Evolutionary conservation across 2,113 vertebrate species (phyloP), one percentile per base, ranked within the genome.

Genomic region (Jacana jacana): DNA sequence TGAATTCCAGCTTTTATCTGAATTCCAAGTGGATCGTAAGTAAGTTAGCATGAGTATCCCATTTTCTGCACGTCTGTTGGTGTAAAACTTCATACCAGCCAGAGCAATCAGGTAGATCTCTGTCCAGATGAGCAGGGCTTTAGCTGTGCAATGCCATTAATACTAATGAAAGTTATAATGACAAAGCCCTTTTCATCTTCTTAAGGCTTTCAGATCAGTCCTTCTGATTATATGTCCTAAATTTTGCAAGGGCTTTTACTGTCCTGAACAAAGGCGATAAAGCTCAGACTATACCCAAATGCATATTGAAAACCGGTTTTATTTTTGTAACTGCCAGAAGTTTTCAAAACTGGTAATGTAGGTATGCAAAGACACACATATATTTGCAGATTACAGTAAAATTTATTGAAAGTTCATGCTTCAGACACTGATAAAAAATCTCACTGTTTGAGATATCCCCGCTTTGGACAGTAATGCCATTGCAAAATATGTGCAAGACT

Each of bases 111-210:
- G 48, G 9, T 52, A 6, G 42, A 69, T 77, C 58, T 60, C 40
- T 69, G 25, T 33, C 39, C 27, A 65, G 33, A 96, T 23, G 14
- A 89, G 15, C 42, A 54, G 60, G 15, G 27, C 10, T 90, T 90
- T 88, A 81, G 76, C 27, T 51, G 30, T 88, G 22, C 55, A 64
- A 63, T 81, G 51, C 46, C 72, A 84, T 95, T 95, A 94, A 76
- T 76, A 35, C 37, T 88, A 90, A 96, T 93, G 58, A 87, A 95
- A 95, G 55, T 93, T 77, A 28, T 66, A 60, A 75, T 25, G 51
- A 46, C 27, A 44, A 86, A 94, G 12, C 58, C 52, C 20, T 83
- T 91, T 93, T 84, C 61, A 93, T 94, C 79, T 94, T 51, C 77
- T 87, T 88, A 69, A 89, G 84, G 55, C 22, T 94, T 86, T 88